phyloP scores from a whole-genome alignment of 2,113 vertebrate species.

The Neofelis nebulosa region DNA sequence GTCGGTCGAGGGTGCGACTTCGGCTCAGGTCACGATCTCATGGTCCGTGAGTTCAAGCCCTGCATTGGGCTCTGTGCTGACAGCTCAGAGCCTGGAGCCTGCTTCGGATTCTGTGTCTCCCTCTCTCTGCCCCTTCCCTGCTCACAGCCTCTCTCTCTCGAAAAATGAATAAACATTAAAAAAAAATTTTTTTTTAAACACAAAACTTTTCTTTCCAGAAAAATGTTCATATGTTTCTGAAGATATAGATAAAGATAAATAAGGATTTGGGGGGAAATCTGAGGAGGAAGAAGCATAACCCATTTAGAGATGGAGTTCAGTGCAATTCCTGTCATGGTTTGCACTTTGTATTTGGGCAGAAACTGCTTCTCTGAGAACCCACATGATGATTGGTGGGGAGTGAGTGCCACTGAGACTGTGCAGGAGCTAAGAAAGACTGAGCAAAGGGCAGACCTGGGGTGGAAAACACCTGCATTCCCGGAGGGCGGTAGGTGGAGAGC shows the following conservation, averaged over 20 bases:
- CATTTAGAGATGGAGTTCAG: background rate
- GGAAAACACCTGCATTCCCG: background rate
- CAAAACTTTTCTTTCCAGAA: background rate
- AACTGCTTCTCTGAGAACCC: background rate
- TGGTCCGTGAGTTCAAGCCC: no score
- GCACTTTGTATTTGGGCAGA: background rate
- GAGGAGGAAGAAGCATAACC: background rate
- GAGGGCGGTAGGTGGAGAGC: background rate
- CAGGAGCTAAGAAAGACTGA: background rate
- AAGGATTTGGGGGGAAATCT: background rate
- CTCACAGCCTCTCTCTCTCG: no score
- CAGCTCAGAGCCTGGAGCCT: no score
- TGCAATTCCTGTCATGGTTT: background rate
- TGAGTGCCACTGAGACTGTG: background rate
- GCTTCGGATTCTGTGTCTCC: no score
- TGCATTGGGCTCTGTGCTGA: no score
- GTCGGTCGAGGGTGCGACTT: no score
- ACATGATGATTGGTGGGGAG: background rate
- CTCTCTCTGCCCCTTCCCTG: no score
- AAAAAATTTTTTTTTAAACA: background rate
- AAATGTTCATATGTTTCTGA: conserved; percentile 37
- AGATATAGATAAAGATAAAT: background rate
- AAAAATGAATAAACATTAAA: no score
- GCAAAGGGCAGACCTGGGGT: background rate
- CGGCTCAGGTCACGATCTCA: no score